These are phyloP conservation scores for Microcebus griseorufus DNA, from an alignment of 2,113 vertebrate genomes.

Conservation along the genomic window DNA sequence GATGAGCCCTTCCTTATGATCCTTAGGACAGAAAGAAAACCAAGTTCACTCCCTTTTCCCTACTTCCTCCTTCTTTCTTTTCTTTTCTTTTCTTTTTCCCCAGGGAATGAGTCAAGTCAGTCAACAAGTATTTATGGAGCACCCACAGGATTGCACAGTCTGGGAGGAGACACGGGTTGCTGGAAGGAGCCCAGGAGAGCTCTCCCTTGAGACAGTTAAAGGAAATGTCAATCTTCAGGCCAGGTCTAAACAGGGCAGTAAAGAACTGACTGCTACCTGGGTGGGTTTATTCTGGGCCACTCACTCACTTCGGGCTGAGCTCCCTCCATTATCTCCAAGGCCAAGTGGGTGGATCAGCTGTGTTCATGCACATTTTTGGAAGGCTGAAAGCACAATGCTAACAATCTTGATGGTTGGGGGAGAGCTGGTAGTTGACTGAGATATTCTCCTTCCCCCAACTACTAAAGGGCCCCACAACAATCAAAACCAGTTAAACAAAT, in stretches of 20 bases:
- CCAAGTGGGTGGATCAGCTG: constrained; percentile 47
- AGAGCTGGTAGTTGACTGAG: not conserved
- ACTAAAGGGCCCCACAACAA: not conserved
- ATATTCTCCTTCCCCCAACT: not conserved
- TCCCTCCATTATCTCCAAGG: constrained; percentile 23
- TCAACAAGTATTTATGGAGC: constrained; percentile 78
- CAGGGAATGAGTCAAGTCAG: constrained; percentile 73
- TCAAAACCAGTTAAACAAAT: constrained; percentile 56
- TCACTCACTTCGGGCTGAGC: not conserved
- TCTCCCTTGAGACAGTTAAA: constrained; percentile 57
- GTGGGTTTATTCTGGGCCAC: constrained; percentile 60
- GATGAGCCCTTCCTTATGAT: not conserved
- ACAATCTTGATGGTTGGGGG: not conserved
- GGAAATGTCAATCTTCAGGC: constrained; percentile 67
- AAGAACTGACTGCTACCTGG: constrained; percentile 53
- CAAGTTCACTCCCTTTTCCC: constrained; percentile 40
- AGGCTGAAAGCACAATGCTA: not conserved
- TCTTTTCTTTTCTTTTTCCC: not conserved
- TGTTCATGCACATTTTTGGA: constrained; percentile 62
- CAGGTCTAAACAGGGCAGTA: constrained; percentile 62
- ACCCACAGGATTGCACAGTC: constrained; percentile 58
- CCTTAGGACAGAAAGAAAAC: constrained; percentile 23
- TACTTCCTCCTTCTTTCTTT: constrained; percentile 20
- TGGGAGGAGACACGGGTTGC: constrained; percentile 51
- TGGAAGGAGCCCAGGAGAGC: constrained; percentile 61